Evolutionary conservation across 2,113 vertebrate genomes (phyloP).

Genomic region (Propithecus coquereli): DNA sequence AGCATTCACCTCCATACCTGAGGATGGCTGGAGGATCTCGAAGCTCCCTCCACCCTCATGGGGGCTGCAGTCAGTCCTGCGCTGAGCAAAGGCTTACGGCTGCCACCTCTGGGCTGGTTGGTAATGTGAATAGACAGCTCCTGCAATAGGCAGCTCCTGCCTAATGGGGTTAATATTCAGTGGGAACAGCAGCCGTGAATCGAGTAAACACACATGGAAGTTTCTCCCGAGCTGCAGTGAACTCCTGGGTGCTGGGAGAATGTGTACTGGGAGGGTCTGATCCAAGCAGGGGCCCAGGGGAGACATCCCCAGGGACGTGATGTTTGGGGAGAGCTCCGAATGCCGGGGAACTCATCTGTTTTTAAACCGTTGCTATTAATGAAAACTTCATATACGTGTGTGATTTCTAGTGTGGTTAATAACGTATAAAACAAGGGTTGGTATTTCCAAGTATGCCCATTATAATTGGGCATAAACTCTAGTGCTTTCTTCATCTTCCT

Average conservation of each 20-base stretch:
- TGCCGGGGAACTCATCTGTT: neutral
- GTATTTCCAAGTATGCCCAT: neutral
- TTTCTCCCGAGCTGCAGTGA: neutral
- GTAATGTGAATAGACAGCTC: neutral
- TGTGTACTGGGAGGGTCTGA: neutral
- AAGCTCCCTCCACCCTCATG: rapidly evolving
- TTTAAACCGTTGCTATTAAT: neutral
- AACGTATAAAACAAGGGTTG: neutral
- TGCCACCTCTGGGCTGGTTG: rapidly evolving
- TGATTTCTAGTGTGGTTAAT: neutral
- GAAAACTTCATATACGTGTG: neutral
- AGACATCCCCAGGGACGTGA: neutral
- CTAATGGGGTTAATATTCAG: neutral
- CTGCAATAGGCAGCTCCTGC: neutral
- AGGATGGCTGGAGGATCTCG: neutral
- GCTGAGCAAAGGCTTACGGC: rapidly evolving
- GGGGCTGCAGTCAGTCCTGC: too few relatives aligned
- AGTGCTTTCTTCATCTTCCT: neutral
- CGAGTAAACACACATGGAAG: neutral
- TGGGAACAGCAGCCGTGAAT: neutral
- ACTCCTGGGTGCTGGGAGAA: rapidly evolving
- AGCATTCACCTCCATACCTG: neutral
- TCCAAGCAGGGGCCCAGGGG: neutral
- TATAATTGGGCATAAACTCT: neutral
- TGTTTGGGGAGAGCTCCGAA: neutral